Evolutionary conservation across 2,888 invertebrate species (phyloP).

Genomic region (Bombylius discolor): DNA sequence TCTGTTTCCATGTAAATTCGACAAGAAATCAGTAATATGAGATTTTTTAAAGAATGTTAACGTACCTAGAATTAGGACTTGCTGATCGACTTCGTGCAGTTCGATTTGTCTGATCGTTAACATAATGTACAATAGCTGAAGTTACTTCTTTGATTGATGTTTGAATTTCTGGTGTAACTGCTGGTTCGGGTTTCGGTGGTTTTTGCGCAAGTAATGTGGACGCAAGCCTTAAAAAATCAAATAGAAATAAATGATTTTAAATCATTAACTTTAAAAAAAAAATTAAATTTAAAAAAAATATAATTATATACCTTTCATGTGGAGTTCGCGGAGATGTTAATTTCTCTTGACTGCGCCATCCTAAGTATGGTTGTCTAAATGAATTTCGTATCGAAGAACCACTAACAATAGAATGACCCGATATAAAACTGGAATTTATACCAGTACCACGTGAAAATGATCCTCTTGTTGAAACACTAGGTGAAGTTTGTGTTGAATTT

Average conservation of each 20-base stretch:
- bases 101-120: conserved; percentile 56
- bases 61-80: conserved; percentile 37
- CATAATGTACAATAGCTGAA: conserved; percentile 85
- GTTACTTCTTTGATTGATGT: conserved; percentile 85
- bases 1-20: no score
- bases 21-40: no score
- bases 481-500: conserved; percentile 60
- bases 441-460: conserved; percentile 50
- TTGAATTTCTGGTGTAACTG: conserved; percentile 52
- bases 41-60: not conserved
- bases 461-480: conserved; percentile 59
- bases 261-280: not conserved
- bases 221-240: conserved; percentile 42
- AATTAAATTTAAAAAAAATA: not conserved
- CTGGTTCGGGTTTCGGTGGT: conserved; percentile 29
- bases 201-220: conserved; percentile 50
- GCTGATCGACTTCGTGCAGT: conserved; percentile 35
- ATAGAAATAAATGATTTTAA: not conserved
- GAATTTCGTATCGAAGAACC: conserved; percentile 41
- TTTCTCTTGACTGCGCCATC: conserved; percentile 80
- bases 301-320: conserved; percentile 52
- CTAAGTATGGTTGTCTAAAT: conserved; percentile 77
- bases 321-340: conserved; percentile 69
- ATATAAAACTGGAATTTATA: conserved; percentile 38
- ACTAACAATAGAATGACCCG: conserved; percentile 52